Evolutionary conservation across 1,140 invertebrate genomes (phyloP).

Genomic region (Dendrolimus kikuchii): DNA sequence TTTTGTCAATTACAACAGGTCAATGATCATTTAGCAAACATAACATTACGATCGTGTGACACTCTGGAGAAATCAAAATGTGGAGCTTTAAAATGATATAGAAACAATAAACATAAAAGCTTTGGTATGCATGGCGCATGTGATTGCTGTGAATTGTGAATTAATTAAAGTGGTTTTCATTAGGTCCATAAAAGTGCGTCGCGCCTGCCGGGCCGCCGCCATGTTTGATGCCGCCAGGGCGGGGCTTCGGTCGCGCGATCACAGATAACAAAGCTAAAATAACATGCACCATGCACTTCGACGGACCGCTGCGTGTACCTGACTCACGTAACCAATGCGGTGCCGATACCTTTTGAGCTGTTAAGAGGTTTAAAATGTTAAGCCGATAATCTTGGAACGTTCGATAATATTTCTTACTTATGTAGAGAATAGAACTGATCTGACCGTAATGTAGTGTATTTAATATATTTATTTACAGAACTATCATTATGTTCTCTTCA

Average conservation of each 20-base stretch:
- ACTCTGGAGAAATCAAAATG: conserved; percentile 66
- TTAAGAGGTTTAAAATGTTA: no score
- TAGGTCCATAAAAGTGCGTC: conserved; percentile 43
- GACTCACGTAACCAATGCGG: conserved; percentile 8
- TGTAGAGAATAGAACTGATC: no score
- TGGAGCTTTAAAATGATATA: conserved; percentile 62
- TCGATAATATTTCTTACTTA: no score
- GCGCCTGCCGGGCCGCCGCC: conserved; percentile 29
- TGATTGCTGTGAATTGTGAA: conserved; percentile 67
- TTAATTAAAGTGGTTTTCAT: conserved; percentile 68
- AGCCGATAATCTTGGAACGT: no score
- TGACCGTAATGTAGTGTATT: no score
- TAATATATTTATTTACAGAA: no score
- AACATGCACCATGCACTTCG: conserved; percentile 5
- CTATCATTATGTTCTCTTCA: no score
- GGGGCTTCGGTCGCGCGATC: conserved; percentile 19
- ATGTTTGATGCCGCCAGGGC: conserved; percentile 32
- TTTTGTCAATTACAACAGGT: conserved; percentile 12
- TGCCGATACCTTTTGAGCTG: conserved; percentile 5
- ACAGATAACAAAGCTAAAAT: conserved; percentile 45
- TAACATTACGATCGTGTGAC: conserved; percentile 49
- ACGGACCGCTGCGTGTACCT: conserved; percentile 7
- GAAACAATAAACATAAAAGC: conserved; percentile 67
- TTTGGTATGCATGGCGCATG: conserved; percentile 40
- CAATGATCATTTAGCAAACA: conserved; percentile 41